phyloP scores from a whole-genome alignment of 2,888 invertebrate species.

The Watsonalla cultraria region DNA sequence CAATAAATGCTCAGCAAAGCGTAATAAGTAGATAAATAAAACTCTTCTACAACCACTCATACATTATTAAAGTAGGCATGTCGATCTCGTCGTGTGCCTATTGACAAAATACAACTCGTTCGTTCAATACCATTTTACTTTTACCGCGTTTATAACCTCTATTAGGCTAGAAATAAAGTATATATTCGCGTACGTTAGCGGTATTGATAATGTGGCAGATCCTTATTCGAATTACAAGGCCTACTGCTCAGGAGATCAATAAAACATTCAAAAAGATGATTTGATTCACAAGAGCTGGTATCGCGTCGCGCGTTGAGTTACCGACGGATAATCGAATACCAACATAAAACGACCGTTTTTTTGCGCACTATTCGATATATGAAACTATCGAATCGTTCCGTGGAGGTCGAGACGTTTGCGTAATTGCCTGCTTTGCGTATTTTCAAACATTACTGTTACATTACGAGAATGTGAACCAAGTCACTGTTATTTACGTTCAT shows the following conservation, averaged over 20 bases:
- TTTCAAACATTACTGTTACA: too few relatives aligned
- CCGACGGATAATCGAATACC: conserved; percentile 6
- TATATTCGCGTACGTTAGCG: conserved; percentile 6
- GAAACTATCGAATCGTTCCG: too few relatives aligned
- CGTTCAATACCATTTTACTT: conserved; percentile 10
- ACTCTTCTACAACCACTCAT: conserved; percentile 27
- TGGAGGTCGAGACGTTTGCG: too few relatives aligned
- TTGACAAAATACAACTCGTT: conserved; percentile 40
- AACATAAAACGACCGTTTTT: neutral
- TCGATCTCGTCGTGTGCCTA: conserved; percentile 31
- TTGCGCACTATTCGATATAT: neutral
- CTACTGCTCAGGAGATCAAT: conserved; percentile 49
- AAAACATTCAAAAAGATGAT: conserved; percentile 58
- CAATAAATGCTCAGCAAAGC: conserved; percentile 17
- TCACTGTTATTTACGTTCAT: too few relatives aligned
- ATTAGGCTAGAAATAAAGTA: conserved; percentile 4
- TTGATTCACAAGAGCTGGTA: conserved; percentile 43
- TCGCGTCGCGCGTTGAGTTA: conserved; percentile 16
- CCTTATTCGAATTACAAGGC: conserved; percentile 56
- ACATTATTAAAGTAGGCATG: conserved; percentile 44
- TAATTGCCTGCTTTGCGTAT: too few relatives aligned
- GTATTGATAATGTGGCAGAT: conserved; percentile 15
- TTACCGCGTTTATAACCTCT: conserved; percentile 6
- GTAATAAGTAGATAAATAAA: conserved; percentile 26
- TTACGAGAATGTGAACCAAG: too few relatives aligned